These are phyloP conservation scores for Sphinx pinastri DNA, from an alignment of 2,888 invertebrate genomes.

Conservation along the genomic window DNA sequence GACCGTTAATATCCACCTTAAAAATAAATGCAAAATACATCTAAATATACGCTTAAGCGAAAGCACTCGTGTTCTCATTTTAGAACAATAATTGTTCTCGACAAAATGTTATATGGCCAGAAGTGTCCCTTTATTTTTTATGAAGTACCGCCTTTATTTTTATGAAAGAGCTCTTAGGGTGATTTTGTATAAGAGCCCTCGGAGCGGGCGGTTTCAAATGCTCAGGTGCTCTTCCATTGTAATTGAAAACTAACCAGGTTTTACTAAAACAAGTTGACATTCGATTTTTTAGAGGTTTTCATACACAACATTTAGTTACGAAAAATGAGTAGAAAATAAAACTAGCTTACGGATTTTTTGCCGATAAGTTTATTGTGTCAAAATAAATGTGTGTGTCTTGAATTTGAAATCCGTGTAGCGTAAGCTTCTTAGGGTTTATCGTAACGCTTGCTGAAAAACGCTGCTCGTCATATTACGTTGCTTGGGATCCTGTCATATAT, in stretches of 20 bases:
- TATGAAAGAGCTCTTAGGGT: conserved; percentile 9
- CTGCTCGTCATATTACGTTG: too few relatives aligned
- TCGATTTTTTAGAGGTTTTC: not conserved
- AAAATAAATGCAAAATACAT: too few relatives aligned
- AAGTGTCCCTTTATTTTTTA: not conserved
- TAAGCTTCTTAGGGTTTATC: too few relatives aligned
- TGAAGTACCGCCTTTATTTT: conserved; percentile 8
- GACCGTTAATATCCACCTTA: too few relatives aligned
- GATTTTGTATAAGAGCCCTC: conserved; percentile 9
- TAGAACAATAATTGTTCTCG: conserved; percentile 14
- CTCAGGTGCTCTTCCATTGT: conserved; percentile 12
- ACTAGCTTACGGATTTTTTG: too few relatives aligned
- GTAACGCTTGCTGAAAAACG: too few relatives aligned
- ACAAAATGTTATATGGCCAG: not conserved
- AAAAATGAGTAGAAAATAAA: too few relatives aligned
- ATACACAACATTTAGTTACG: not conserved
- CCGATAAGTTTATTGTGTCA: too few relatives aligned
- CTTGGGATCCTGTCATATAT: too few relatives aligned
- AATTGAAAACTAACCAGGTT: conserved; percentile 5
- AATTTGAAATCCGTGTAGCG: too few relatives aligned
- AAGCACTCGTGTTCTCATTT: conserved; percentile 13
- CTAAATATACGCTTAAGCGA: not conserved
- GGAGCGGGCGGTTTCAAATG: conserved; percentile 23
- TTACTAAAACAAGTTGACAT: not conserved
- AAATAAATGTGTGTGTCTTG: too few relatives aligned